Conservation (phyloP, 2,797 vertebrate species). For the Hypotaenidia okinawae region DNA sequence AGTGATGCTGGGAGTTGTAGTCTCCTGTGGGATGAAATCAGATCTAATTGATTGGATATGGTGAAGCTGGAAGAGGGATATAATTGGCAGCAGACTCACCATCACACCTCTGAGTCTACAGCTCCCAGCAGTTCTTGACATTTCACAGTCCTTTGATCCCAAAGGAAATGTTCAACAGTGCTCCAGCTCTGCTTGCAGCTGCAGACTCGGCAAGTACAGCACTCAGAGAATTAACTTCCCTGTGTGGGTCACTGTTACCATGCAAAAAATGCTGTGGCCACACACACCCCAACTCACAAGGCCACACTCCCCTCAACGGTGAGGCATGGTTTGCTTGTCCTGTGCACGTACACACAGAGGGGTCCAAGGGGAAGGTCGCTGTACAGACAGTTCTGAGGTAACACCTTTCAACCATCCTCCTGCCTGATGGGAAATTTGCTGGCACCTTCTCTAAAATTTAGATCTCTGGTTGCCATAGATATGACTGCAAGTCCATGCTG, state of each 20-base stretch:
- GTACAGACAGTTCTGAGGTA: not conserved
- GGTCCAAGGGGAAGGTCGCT: not conserved
- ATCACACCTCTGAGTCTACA: conserved; percentile 8
- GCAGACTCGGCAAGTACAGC: not conserved
- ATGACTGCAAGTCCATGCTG: not conserved
- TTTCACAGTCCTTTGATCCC: conserved; percentile 36
- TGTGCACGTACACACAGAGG: not conserved
- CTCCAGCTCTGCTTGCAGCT: conserved; percentile 2
- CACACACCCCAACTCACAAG: not conserved
- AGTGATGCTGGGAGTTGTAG: not conserved
- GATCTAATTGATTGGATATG: not conserved
- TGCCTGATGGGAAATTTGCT: not conserved
- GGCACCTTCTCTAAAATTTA: not conserved
- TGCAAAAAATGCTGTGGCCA: not conserved
- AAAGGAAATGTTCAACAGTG: not conserved
- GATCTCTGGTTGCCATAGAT: not conserved
- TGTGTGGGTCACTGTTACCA: not conserved
- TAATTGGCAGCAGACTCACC: conserved; percentile 17
- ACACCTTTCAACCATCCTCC: not conserved
- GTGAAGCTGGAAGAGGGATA: not conserved
- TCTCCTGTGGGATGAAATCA: not conserved
- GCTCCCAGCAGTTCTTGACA: conserved; percentile 27
- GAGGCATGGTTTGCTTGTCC: not conserved
- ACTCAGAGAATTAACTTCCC: not conserved
- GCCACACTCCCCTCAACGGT: not conserved